Percentiles rank a stretch among this genome's conserved stretches.
phyloP scores from a whole-genome alignment of 2,888 invertebrate genomes.

The Dolichopus griseipennis region DNA sequence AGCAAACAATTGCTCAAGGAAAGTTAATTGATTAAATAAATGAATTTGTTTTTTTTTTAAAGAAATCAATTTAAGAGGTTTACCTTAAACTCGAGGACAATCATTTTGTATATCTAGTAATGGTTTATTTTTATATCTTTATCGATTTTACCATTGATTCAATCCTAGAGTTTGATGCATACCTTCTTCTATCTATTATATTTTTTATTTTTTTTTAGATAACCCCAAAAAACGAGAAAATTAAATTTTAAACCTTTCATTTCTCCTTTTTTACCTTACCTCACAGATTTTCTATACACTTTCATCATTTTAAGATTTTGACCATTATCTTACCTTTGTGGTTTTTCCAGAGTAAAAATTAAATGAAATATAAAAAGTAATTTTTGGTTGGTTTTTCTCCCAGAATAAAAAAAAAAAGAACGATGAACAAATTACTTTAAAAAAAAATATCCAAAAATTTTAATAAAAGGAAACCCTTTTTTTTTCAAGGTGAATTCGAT shows the following conservation, averaged over 20 bases:
- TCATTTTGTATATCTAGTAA: too few species aligned
- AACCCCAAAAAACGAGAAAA: too few species aligned
- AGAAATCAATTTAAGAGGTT: too few species aligned
- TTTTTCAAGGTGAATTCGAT: not conserved
- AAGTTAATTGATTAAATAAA: too few species aligned
- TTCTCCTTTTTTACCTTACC: not conserved
- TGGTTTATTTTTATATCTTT: too few species aligned
- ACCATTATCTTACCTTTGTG: not conserved
- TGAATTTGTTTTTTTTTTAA: too few species aligned
- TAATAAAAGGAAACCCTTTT: not conserved
- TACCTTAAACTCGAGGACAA: too few species aligned
- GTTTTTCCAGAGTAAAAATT: not conserved
- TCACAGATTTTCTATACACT: not conserved
- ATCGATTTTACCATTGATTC: too few species aligned
- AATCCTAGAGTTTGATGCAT: too few species aligned
- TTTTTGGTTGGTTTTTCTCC: not conserved
- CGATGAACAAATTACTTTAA: not conserved
- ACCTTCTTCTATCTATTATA: too few species aligned
- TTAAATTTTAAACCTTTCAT: not conserved
- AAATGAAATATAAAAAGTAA: not conserved
- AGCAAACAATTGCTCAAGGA: too few species aligned
- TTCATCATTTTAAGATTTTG: not conserved
- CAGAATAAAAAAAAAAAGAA: not conserved
- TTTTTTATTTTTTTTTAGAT: too few species aligned
- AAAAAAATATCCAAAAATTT: not conserved